These are phyloP conservation scores for Elegia similella DNA, from an alignment of 2,888 invertebrate genomes.

Conservation along the genomic window DNA sequence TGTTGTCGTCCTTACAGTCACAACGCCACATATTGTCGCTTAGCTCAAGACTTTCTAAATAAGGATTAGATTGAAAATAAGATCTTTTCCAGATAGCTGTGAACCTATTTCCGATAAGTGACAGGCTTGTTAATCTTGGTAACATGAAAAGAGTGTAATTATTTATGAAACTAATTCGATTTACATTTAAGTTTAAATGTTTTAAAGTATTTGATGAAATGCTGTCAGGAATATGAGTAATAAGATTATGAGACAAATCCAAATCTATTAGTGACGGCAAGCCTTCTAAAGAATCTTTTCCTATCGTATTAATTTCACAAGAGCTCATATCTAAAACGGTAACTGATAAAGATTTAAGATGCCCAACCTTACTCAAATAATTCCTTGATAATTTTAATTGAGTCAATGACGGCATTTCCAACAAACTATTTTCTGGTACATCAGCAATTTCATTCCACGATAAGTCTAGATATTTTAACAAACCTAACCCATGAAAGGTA, in stretches of 20 bases:
- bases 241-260: conserved; percentile 85
- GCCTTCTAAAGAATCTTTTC: conserved; percentile 79
- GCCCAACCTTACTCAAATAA: conserved; percentile 81
- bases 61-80: conserved; percentile 82
- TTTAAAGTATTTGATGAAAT: conserved; percentile 83
- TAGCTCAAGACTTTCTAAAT: conserved; percentile 81
- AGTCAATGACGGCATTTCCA: conserved; percentile 81
- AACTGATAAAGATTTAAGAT: conserved; percentile 81
- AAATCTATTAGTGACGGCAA: conserved; percentile 82
- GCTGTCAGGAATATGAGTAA: conserved; percentile 83
- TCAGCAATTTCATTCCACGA: conserved; percentile 85
- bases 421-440: conserved; percentile 82
- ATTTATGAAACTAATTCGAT: conserved; percentile 82
- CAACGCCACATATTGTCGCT: conserved; percentile 90
- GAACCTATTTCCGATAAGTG: conserved; percentile 87
- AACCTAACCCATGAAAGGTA: conserved; percentile 82
- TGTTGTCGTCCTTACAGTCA: conserved; percentile 83
- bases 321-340: conserved; percentile 83
- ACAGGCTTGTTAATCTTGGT: conserved; percentile 81
- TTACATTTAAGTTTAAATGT: conserved; percentile 82
- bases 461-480: conserved; percentile 83
- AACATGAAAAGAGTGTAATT: conserved; percentile 84
- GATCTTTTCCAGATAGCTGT: conserved; percentile 82
- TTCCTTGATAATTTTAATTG: conserved; percentile 85
- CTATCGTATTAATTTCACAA: conserved; percentile 83